These are phyloP conservation scores for Pyrgus malvae DNA, from an alignment of 2,888 invertebrate species.

Conservation along the genomic window DNA sequence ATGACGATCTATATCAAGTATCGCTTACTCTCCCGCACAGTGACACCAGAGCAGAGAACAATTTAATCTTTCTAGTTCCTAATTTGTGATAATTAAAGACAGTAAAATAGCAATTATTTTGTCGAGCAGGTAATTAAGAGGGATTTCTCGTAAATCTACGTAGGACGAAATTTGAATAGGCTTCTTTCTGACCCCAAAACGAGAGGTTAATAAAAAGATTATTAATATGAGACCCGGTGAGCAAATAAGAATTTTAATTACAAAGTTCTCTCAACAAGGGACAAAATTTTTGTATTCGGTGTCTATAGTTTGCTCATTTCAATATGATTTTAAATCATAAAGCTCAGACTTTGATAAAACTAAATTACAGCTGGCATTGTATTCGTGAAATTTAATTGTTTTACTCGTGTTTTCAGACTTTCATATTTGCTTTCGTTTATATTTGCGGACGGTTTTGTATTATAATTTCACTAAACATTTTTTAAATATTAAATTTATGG, in stretches of 20 bases:
- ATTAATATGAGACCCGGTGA: constrained; percentile 20
- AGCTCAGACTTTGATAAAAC: too few relatives aligned
- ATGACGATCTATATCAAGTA: too few relatives aligned
- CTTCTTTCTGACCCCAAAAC: constrained; percentile 22
- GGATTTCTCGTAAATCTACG: constrained; percentile 20
- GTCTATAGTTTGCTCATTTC: not conserved
- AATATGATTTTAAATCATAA: not conserved
- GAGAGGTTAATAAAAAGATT: constrained; percentile 26
- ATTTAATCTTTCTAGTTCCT: constrained; percentile 9
- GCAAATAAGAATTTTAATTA: constrained; percentile 25
- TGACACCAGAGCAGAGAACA: not conserved
- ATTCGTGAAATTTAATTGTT: too few relatives aligned
- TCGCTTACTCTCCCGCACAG: not conserved
- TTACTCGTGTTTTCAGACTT: too few relatives aligned
- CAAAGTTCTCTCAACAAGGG: not conserved
- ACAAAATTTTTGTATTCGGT: not conserved
- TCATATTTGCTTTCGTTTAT: too few relatives aligned
- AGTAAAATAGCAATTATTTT: constrained; percentile 19
- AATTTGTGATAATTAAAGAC: constrained; percentile 23
- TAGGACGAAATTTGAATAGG: constrained; percentile 20
- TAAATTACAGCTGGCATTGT: too few relatives aligned
- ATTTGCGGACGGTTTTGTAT: too few relatives aligned
- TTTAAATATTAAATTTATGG: too few relatives aligned
- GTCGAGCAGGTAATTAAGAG: constrained; percentile 23
- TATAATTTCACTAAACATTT: too few relatives aligned